Base-by-base conservation (phyloP, 2,888 invertebrate genomes). In the Drosophila kambysellisi region DNA sequence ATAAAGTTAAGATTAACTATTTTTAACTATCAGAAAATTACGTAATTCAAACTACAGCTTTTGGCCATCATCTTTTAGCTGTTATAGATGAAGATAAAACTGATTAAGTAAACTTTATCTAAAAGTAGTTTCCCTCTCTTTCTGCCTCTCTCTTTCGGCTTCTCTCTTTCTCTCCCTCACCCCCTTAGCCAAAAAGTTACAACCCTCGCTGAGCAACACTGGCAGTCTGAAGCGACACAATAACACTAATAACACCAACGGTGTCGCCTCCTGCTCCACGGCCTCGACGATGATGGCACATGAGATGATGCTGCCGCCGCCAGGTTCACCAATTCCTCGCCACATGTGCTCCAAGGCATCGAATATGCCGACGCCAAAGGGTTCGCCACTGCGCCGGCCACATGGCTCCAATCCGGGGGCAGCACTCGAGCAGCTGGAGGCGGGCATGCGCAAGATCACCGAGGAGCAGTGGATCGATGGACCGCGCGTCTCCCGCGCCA, bases 391-490 rank as follows among this genome's bases (percentile, higher is more conserved):
- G 61, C 95, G 95, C 78, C 88, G 93, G 20, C 91, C 93, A 6
- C 91, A 89, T 25, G 87, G 84, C 25, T 74, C 84, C 8, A 76
- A 82, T 7, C 81, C 90, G 88, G 81, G 86, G 1, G 76, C 70
- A 1, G 91, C 89, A 0, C 65, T 81, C 6, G 91, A 88, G 7
- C 89, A 89, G 56, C 63, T 86, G 37, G 91, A 90, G 77, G 93
- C 94, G 0, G 93, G 93, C 20, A 90, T 92, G 88, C 88, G 93
- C 6, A 91, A 93, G 78, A 92, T 94, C 29, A 97, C 96, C 81
- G 98, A 98, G 90, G 99, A 99, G 91, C 97, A 98, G 91, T 99
- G 99, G 99, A 97, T 99, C 74, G 99, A 99, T 93, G 99, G 99
- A 0, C 99, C 99, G 0, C 95, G 98, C 91, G 97, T 98, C 86